Evolutionary conservation across 2,113 vertebrate genomes (phyloP).

Genomic region (Melanocharis versteri): DNA sequence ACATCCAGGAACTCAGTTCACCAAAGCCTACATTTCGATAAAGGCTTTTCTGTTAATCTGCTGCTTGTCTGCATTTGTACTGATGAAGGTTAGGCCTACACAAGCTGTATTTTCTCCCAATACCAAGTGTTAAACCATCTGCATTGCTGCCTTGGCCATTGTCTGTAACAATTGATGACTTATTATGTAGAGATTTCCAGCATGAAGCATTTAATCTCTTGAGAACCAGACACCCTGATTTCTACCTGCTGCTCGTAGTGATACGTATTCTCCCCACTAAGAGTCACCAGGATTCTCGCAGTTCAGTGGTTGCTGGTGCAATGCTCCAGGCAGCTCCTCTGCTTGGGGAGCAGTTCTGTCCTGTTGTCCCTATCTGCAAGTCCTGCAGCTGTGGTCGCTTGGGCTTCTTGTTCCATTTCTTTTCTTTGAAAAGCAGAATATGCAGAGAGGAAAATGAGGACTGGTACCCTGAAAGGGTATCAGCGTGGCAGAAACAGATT

Average conservation of each 20-base stretch:
- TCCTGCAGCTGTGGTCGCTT: background rate
- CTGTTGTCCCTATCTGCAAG: background rate
- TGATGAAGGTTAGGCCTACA: background rate
- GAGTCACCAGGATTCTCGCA: accelerated
- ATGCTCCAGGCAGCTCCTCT: accelerated
- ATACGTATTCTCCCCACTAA: background rate
- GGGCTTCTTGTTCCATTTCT: background rate
- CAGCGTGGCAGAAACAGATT: background rate
- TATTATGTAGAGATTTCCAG: background rate
- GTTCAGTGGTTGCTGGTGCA: background rate
- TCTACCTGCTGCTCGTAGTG: background rate
- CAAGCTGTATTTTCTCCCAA: background rate
- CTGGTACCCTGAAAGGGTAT: background rate
- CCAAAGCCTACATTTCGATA: background rate
- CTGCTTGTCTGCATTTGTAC: background rate
- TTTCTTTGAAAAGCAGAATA: background rate
- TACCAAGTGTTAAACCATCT: background rate
- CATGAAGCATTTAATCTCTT: background rate
- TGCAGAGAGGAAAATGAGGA: background rate
- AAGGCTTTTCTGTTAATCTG: background rate
- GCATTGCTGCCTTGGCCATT: background rate
- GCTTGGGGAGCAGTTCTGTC: background rate
- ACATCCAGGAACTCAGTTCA: background rate
- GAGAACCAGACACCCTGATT: background rate
- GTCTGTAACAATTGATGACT: background rate